Evolutionary conservation across 2,113 vertebrate species (phyloP), one percentile per base, ranked within the genome.

Genomic region (Malurus alboscapulatus): DNA sequence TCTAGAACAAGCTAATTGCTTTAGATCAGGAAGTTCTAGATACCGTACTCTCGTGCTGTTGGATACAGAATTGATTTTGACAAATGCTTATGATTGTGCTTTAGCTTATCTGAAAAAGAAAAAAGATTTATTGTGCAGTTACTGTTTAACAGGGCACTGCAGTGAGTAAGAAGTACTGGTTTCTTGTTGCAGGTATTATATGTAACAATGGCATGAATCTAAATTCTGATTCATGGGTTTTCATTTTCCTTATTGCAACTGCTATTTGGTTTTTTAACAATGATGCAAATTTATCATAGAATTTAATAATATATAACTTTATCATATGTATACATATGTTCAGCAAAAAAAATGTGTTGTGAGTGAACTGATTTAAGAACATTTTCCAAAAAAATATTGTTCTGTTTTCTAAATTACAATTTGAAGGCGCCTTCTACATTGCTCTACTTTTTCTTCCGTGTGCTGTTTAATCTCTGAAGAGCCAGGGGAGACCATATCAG

Each of bases 401-500:
- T 84, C 20, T 48, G 0, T 17, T 73, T 78, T 59, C 71, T 54
- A 14, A 13, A 15, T 29, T 1, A 21, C 29, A 22, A 71, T 89
- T 84, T 82, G 79, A 78, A 66, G 12, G 10, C 2, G 3, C 66
- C 58, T 73, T 78, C 84, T 93, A 21, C 84, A 58, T 69, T 94
- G 45, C 40, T 87, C 54, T 87, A 54, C 82, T 75, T 97, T 94
- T 96, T 93, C 82, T 97, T 68, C n/a, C 5, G 0, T 77, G 40
- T 93, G 92, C 73, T 61, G 10, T 69, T 92, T 90, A 81, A 87
- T 84, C 82, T 85, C 90, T 82, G 61, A 79, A 73, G 90, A 91
- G 83, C 57, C 57, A 58, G 62, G 61, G 84, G 73, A 77, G 71
- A 54, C 78, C 7, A 0, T 78, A 82, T 88, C 95, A 90, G 88